Evolutionary conservation across 2,113 vertebrate species (phyloP), one percentile per base, ranked within the genome.

Genomic region (Forbesichthys agassizii): DNA sequence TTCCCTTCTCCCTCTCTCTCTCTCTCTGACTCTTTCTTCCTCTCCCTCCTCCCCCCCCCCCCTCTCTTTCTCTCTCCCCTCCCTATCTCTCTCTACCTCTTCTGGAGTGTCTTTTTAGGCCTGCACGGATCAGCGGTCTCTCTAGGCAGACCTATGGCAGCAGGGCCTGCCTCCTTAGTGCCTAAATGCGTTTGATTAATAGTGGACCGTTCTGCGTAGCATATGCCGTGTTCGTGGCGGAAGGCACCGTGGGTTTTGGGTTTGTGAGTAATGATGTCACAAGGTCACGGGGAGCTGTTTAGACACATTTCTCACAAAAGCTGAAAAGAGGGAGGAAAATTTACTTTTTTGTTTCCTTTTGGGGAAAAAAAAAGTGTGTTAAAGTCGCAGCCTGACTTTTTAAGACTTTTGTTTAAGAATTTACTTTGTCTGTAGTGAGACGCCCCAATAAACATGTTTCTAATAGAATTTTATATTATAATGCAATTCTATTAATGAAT

Each of bases 161-260:
- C 0, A 87, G 86, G 91, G 92, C 84, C 90, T 84, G 92, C 85
- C 92, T 91, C 90, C 92, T 94, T 93, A 93, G 90, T 73, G 82
- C 83, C 91, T 94, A 94, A 88, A 84, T 91, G 84, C 88, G 81
- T 76, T 88, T 95, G 95, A 95, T 95, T 94, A 93, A 96, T 96
- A 92, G 89, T 80, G 67, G 77, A 76, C 86, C 80, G 83, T 91
- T 92, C 89, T 82, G 72, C 61, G 69, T 82, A 91, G 90, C 93
- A 89, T 91, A 93, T 93, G 94, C 84, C 92, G 81, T 90, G 89
- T 83, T 87, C 63, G 69, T 75, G 67, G 36, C 83, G 91, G 84
- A 65, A 88, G 87, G 81, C 75, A 63, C 78, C 36, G 33, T 75
- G 12, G 51, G 48, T 74, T 76, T 89, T 85, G 89, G 89, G 88